Conservation (phyloP, 2,888 invertebrate genomes). For the Romanomermis culicivorax region DNA sequence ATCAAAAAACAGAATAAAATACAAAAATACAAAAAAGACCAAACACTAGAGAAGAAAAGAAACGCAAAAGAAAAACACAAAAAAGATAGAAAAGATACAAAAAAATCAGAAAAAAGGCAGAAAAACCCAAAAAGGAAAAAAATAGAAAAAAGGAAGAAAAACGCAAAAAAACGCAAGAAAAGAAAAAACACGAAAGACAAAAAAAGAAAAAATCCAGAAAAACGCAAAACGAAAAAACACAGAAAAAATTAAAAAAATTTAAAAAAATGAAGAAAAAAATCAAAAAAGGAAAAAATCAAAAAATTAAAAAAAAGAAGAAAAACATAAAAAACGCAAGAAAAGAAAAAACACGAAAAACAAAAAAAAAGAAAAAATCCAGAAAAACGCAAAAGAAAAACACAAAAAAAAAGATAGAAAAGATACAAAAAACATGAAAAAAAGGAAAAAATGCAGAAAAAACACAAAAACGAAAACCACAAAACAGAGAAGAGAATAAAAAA, state of each 20-base stretch:
- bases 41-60: too few species aligned
- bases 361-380: neutral
- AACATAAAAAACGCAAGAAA: too few species aligned
- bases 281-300: neutral
- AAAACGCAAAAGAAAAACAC: too few species aligned
- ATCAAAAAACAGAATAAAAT: neutral
- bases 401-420: neutral
- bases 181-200: too few species aligned
- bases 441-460: too few species aligned
- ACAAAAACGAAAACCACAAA: neutral
- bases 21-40: too few species aligned
- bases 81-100: neutral
- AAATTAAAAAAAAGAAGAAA: too few species aligned
- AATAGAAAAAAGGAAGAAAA: neutral
- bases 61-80: neutral
- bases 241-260: neutral
- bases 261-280: neutral
- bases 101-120: neutral
- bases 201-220: neutral
- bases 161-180: too few species aligned
- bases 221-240: neutral
- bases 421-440: neutral
- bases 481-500: neutral
- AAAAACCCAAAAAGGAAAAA: neutral
- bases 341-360: neutral